These are phyloP conservation scores for Copidosoma aretas DNA, from an alignment of 2,888 invertebrate genomes.

Conservation along the genomic window DNA sequence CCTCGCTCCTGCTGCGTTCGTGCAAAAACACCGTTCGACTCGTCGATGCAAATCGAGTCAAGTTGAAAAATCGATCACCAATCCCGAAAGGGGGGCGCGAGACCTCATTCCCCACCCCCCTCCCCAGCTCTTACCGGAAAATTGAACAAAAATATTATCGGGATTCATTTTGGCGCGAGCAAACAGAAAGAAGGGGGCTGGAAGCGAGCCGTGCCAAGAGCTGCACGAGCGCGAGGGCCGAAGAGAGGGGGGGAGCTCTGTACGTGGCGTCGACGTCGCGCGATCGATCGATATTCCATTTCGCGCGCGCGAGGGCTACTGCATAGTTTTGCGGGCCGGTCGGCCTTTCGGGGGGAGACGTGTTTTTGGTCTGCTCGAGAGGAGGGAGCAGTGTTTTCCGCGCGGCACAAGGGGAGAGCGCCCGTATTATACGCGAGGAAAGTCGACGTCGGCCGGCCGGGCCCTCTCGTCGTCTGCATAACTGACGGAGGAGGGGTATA, in stretches of 20 bases:
- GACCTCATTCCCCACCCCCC: no score
- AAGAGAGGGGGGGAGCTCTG: neutral
- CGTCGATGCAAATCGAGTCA: neutral
- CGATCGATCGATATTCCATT: constrained; percentile 32
- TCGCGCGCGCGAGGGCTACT: neutral
- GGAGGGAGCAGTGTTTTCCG: constrained; percentile 13
- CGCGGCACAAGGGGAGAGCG: neutral
- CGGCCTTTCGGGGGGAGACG: neutral
- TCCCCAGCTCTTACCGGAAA: neutral
- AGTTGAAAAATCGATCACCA: no score
- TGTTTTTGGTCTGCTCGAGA: neutral
- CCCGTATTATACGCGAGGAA: no score
- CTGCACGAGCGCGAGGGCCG: constrained; percentile 2
- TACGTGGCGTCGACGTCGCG: constrained; percentile 3
- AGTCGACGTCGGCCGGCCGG: no score
- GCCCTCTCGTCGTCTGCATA: no score
- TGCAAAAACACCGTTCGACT: no score
- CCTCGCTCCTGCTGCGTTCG: no score
- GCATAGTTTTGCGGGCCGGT: neutral
- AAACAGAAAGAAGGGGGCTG: neutral
- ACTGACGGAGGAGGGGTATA: no score
- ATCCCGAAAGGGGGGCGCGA: no score
- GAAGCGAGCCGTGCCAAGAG: neutral
- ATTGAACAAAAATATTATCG: constrained; percentile 1
- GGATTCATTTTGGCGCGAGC: neutral